These are phyloP conservation scores for Orchesellides sinensis DNA, from an alignment of 2,888 invertebrate species.

Conservation along the genomic window DNA sequence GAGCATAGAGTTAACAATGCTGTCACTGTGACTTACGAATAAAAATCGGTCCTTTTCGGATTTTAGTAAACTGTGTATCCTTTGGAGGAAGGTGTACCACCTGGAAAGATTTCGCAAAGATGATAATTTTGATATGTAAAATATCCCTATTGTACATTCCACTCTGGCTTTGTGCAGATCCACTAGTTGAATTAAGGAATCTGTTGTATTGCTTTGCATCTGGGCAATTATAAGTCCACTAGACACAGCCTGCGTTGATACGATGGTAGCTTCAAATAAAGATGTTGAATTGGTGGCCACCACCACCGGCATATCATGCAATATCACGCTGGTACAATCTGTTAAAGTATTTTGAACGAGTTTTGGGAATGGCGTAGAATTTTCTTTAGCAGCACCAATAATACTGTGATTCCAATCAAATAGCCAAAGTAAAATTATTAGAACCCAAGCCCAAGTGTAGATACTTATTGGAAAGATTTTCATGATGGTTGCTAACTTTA, in stretches of 20 bases:
- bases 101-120: not conserved
- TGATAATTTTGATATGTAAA: not conserved
- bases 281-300: no score
- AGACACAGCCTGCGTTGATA: not conserved
- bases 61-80: slow-evolving; percentile 38
- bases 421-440: no score
- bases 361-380: no score
- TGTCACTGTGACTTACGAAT: slow-evolving; percentile 9
- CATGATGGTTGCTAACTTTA: no score
- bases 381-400: no score
- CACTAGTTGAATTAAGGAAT: not conserved
- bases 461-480: no score
- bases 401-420: no score
- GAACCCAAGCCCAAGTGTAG: no score
- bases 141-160: slow-evolving; percentile 16
- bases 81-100: slow-evolving; percentile 6
- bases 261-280: not conserved
- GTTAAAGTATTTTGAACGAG: no score
- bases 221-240: not conserved
- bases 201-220: not conserved
- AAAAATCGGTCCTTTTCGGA: slow-evolving; percentile 64
- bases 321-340: no score
- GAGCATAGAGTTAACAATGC: slow-evolving; percentile 29
- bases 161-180: slow-evolving; percentile 30
- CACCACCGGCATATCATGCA: no score